Conservation (phyloP, 2,888 invertebrate species). For the Euphydryas editha region DNA sequence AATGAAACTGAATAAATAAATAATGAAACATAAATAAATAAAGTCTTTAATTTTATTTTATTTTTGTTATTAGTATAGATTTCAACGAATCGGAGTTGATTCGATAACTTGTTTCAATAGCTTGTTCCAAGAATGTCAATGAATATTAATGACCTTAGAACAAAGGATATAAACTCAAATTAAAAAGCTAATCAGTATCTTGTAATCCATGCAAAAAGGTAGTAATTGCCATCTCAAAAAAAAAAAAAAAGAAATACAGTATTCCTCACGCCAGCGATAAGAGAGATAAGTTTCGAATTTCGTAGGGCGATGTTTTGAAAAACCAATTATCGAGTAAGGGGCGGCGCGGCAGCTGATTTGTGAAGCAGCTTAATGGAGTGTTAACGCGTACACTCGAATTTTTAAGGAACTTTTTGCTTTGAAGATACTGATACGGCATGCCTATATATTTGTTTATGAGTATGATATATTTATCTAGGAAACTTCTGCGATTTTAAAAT, state of each 20-base stretch:
- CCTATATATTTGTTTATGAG: not conserved
- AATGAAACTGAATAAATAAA: too few species aligned
- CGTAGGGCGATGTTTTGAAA: conserved; percentile 41
- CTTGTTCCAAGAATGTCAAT: not conserved
- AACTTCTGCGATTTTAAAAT: too few species aligned
- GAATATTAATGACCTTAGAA: not conserved
- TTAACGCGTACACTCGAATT: conserved; percentile 39
- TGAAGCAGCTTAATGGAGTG: conserved; percentile 39
- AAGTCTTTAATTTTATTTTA: too few species aligned
- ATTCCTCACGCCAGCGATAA: conserved; percentile 44
- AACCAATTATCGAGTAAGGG: conserved; percentile 42
- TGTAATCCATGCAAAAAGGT: conserved; percentile 2
- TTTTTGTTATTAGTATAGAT: too few species aligned
- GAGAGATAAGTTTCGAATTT: conserved; percentile 46
- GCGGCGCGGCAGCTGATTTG: conserved; percentile 37
- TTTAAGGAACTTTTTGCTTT: conserved; percentile 26
- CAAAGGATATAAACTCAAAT: not conserved
- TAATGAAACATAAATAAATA: too few species aligned
- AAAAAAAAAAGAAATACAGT: conserved; percentile 29
- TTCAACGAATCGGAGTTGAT: too few species aligned
- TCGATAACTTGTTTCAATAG: too few species aligned
- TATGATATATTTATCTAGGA: not conserved
- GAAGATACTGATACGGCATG: conserved; percentile 15
- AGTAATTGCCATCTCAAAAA: conserved; percentile 10
- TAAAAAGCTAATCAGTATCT: conserved; percentile 7